These are phyloP conservation scores for Numida meleagris DNA, from an alignment of 2,113 vertebrate genomes.

Conservation along the genomic window DNA sequence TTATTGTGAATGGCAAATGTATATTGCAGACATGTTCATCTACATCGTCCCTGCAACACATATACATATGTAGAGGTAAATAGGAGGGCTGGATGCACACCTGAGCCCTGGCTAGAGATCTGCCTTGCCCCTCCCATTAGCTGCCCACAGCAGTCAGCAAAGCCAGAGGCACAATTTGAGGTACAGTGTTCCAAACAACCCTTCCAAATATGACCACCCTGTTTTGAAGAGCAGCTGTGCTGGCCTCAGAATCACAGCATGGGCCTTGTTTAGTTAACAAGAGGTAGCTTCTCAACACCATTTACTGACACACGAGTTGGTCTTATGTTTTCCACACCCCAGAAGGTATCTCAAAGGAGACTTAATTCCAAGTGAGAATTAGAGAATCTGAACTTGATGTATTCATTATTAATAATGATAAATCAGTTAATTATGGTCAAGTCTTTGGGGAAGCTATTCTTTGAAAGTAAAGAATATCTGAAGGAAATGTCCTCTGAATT, in stretches of 20 bases:
- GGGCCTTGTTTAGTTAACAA: neutral
- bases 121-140: neutral
- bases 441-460: neutral
- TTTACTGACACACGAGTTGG: fast-evolving
- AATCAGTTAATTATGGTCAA: neutral
- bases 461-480: neutral
- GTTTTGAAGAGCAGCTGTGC: neutral
- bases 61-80: too few relatives aligned
- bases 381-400: neutral
- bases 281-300: neutral
- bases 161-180: neutral
- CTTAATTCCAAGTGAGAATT: neutral
- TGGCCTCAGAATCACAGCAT: neutral
- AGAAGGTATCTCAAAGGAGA: neutral
- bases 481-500: neutral
- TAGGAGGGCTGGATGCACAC: neutral
- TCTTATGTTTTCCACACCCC: neutral
- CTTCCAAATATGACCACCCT: neutral
- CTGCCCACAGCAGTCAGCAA: neutral
- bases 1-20: neutral
- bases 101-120: neutral
- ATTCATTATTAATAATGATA: neutral
- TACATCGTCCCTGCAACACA: neutral
- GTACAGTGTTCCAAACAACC: too few relatives aligned
- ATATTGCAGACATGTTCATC: neutral